Percentiles rank a stretch among this genome's conserved stretches.
These are phyloP conservation scores for Psilopogon haemacephalus DNA, from an alignment of 2,113 vertebrate genomes.

Conservation along the genomic window DNA sequence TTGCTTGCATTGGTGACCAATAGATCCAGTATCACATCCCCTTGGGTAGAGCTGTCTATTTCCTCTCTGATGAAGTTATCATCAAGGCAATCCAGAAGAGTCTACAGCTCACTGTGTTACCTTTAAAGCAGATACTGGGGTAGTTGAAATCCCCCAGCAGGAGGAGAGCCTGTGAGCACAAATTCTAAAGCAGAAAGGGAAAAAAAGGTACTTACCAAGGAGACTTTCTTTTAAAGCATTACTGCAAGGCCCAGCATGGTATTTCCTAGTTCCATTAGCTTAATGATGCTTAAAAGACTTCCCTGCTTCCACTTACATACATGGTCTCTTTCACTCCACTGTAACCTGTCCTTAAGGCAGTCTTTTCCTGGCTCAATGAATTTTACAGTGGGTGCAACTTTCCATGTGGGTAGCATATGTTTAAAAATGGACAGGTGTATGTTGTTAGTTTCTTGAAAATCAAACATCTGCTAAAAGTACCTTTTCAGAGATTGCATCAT, in stretches of 20 bases:
- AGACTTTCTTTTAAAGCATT: conserved; percentile 7
- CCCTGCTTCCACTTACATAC: conserved; percentile 44
- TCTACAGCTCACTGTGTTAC: too few relatives aligned
- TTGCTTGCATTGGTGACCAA: too few relatives aligned
- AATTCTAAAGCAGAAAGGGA: not conserved
- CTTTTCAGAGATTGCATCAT: conserved; percentile 11
- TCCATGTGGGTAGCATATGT: conserved; percentile 61
- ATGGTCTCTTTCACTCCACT: conserved; percentile 41
- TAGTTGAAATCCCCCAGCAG: too few relatives aligned
- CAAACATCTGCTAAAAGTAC: conserved; percentile 34
- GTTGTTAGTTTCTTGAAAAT: conserved; percentile 41
- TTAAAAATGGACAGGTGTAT: conserved; percentile 54
- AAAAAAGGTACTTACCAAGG: not conserved
- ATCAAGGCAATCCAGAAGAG: too few relatives aligned
- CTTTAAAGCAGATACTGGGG: too few relatives aligned
- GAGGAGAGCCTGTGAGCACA: too few relatives aligned
- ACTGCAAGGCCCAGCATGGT: not conserved
- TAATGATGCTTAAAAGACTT: conserved; percentile 44
- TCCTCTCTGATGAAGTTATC: too few relatives aligned
- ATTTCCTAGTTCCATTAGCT: conserved; percentile 39
- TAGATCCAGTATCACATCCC: too few relatives aligned
- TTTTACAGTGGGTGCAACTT: conserved; percentile 37
- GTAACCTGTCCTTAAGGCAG: conserved; percentile 38
- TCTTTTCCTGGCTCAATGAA: conserved; percentile 18
- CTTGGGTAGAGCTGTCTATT: too few relatives aligned